Conservation (phyloP, 2,797 vertebrate genomes). For the Astyanax mexicanus region DNA sequence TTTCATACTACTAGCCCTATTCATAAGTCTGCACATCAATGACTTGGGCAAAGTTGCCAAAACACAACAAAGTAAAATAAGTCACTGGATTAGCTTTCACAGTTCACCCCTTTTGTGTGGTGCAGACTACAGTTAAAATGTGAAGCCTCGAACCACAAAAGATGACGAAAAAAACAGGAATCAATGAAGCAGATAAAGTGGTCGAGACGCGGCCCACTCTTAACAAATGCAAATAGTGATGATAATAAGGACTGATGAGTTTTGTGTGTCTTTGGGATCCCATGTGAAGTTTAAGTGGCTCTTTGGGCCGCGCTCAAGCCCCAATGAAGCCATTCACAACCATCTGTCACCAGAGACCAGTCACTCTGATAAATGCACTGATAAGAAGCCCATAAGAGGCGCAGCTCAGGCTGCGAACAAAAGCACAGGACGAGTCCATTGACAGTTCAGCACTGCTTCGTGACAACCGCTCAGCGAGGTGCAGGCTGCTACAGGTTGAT, state of each 20-base stretch:
- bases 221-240: constrained; percentile 37
- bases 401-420: constrained; percentile 41
- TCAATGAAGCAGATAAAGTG: constrained; percentile 35
- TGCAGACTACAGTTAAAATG: neutral
- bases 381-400: constrained; percentile 49
- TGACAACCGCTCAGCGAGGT: constrained; percentile 13
- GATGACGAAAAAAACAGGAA: neutral
- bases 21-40: neutral
- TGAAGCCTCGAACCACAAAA: constrained; percentile 9
- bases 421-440: constrained; percentile 38
- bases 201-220: constrained; percentile 28
- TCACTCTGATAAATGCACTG: constrained; percentile 55
- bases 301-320: constrained; percentile 42
- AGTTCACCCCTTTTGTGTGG: neutral
- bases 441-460: constrained; percentile 34
- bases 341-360: constrained; percentile 55
- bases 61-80: constrained; percentile 2
- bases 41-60: neutral
- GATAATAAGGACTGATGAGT: constrained; percentile 34
- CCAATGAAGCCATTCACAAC: constrained; percentile 48
- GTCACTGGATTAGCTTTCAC: neutral
- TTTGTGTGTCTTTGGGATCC: constrained; percentile 33
- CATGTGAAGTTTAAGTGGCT: constrained; percentile 53
- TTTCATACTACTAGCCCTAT: neutral
- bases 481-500: constrained; percentile 41